Percentiles rank a stretch among this genome's conserved stretches.
These are phyloP conservation scores for Mellivora capensis DNA, from an alignment of 2,113 vertebrate genomes.

Conservation along the genomic window DNA sequence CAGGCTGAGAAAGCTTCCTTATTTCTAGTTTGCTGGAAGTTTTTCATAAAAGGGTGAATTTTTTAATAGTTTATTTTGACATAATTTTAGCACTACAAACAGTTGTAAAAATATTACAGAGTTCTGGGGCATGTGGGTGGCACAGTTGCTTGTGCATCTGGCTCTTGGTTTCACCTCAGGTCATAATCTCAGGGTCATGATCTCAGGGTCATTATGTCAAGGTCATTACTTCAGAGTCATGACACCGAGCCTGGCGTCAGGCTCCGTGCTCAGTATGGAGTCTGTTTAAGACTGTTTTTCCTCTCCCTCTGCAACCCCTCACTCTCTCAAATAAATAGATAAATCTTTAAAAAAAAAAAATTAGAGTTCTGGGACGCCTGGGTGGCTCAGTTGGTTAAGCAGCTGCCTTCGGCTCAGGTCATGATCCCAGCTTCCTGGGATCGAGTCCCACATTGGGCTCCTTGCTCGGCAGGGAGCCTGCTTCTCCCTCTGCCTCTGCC, in stretches of 20 bases:
- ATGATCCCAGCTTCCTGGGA: too few relatives aligned
- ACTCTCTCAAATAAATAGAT: not conserved
- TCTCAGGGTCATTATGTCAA: not conserved
- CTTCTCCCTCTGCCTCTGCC: too few relatives aligned
- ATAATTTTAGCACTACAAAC: not conserved
- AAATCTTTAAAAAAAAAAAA: not conserved
- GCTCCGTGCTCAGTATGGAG: not conserved
- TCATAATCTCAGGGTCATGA: not conserved
- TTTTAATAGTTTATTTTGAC: not conserved
- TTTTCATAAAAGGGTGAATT: not conserved
- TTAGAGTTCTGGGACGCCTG: too few relatives aligned
- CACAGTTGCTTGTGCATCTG: not conserved
- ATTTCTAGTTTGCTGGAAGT: not conserved
- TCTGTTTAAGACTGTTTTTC: not conserved
- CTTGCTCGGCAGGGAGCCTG: too few relatives aligned
- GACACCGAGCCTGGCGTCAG: not conserved
- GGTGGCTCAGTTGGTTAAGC: too few relatives aligned
- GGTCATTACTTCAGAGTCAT: not conserved
- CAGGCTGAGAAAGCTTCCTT: not conserved
- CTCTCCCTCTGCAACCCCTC: not conserved
- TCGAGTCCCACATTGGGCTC: too few relatives aligned
- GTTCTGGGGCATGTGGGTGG: not conserved
- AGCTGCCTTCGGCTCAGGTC: too few relatives aligned
- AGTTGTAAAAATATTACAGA: not conserved
- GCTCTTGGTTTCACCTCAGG: not conserved